Percentiles rank a stretch among this genome's conserved stretches.
Conservation (phyloP, 2,888 invertebrate genomes). For the Aromia moschata region DNA sequence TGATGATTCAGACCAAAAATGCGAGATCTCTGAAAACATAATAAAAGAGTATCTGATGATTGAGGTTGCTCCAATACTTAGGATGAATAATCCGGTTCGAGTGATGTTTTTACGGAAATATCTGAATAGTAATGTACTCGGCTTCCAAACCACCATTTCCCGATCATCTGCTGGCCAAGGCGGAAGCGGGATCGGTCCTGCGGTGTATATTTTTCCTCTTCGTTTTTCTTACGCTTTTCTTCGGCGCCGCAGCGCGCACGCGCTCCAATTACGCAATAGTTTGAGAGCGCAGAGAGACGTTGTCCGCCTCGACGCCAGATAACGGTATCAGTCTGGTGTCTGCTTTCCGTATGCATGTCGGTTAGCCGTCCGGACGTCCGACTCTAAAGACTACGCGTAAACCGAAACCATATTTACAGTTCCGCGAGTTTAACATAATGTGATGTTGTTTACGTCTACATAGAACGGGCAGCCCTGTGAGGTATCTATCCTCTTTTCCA, state of each 20-base stretch:
- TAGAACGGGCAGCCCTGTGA: constrained; percentile 13
- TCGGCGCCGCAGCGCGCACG: constrained; percentile 28
- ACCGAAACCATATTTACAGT: background rate
- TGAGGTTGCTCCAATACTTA: too few relatives aligned
- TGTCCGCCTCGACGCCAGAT: constrained; percentile 35
- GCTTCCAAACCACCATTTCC: too few relatives aligned
- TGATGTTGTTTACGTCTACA: constrained; percentile 5
- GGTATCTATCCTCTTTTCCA: background rate
- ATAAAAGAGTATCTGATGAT: too few relatives aligned
- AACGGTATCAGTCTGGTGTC: constrained; percentile 39
- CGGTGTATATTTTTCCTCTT: constrained; percentile 14
- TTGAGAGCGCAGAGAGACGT: constrained; percentile 30
- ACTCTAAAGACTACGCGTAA: background rate
- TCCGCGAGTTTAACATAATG: constrained; percentile 6
- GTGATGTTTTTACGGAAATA: too few relatives aligned
- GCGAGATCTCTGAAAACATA: too few relatives aligned
- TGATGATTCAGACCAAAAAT: too few relatives aligned
- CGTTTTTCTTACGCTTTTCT: constrained; percentile 17
- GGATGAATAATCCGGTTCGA: too few relatives aligned
- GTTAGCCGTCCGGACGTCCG: background rate
- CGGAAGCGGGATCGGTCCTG: constrained; percentile 8
- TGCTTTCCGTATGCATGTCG: constrained; percentile 15
- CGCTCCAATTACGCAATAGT: constrained; percentile 34
- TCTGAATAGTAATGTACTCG: too few relatives aligned
- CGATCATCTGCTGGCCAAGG: constrained; percentile 3